phyloP scores from a whole-genome alignment of 2,888 invertebrate species.

The Ptychoptera contaminata region DNA sequence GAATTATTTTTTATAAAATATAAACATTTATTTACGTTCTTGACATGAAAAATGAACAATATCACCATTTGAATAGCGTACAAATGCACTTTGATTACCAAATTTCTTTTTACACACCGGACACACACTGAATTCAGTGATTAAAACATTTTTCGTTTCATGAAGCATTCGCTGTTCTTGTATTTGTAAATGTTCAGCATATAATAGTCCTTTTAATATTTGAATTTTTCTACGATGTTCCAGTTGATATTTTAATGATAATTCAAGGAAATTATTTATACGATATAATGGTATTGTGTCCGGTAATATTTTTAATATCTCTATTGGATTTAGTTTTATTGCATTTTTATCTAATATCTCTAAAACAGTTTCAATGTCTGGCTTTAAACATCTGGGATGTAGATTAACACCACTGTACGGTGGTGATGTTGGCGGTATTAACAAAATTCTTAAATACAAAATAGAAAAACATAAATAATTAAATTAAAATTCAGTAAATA shows the following conservation, averaged over 20 bases:
- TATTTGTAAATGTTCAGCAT: slow-evolving; percentile 73
- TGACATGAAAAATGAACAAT: slow-evolving; percentile 88
- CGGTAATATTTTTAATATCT: slow-evolving; percentile 51
- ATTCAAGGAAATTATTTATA: slow-evolving; percentile 62
- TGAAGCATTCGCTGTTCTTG: slow-evolving; percentile 61
- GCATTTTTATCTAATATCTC: slow-evolving; percentile 71
- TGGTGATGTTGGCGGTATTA: slow-evolving; percentile 32
- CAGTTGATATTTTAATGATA: slow-evolving; percentile 58
- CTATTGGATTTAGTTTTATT: slow-evolving; percentile 64
- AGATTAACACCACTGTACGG: slow-evolving; percentile 25
- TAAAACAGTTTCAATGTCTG: slow-evolving; percentile 67
- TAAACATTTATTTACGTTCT: slow-evolving; percentile 19
- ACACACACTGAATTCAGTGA: slow-evolving; percentile 79
- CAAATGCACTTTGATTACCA: slow-evolving; percentile 86
- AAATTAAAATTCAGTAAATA: slow-evolving; percentile 14
- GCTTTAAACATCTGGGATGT: slow-evolving; percentile 46
- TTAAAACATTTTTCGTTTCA: slow-evolving; percentile 66
- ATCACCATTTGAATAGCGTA: slow-evolving; percentile 79
- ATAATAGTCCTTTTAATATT: slow-evolving; percentile 65
- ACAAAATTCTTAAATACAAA: slow-evolving; percentile 26
- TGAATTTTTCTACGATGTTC: slow-evolving; percentile 58
- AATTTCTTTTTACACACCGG: slow-evolving; percentile 87
- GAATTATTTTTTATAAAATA: background rate
- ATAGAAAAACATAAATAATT: too few relatives aligned
- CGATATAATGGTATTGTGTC: slow-evolving; percentile 59